Conservation (phyloP, 2,888 invertebrate species). For the Cylindroiulus punctatus region DNA sequence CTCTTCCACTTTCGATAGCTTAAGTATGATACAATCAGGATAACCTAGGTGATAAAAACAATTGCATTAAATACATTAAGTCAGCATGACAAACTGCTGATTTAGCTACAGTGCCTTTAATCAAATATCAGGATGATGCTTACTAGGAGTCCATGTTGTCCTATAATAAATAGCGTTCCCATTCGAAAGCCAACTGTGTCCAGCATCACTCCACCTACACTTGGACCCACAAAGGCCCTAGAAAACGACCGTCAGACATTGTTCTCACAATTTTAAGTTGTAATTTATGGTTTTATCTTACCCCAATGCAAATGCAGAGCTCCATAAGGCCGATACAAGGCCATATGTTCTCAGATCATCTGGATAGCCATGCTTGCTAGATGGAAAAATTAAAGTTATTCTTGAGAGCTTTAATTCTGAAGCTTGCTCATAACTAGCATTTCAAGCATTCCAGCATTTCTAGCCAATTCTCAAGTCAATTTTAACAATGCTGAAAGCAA, state of each 20-base stretch:
- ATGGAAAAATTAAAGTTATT: constrained; percentile 51
- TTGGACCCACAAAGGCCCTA: constrained; percentile 79
- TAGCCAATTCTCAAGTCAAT: too few relatives aligned
- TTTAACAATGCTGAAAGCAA: background rate
- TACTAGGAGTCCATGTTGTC: constrained; percentile 75
- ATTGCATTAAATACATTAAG: background rate
- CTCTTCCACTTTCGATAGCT: constrained; percentile 49
- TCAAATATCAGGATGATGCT: constrained; percentile 62
- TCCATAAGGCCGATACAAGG: constrained; percentile 88
- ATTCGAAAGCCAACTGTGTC: constrained; percentile 75
- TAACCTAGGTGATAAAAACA: constrained; percentile 5
- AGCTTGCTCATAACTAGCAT: too few relatives aligned
- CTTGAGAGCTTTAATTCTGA: too few relatives aligned
- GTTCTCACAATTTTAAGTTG: background rate
- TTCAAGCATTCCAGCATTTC: too few relatives aligned
- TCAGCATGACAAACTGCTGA: background rate
- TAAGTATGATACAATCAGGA: constrained; percentile 14
- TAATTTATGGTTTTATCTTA: constrained; percentile 3
- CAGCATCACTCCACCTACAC: constrained; percentile 60
- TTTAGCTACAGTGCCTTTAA: background rate
- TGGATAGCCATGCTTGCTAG: constrained; percentile 78
- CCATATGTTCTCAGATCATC: constrained; percentile 90
- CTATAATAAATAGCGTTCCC: constrained; percentile 77
- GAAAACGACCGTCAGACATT: background rate
- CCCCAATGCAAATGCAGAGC: constrained; percentile 87